Percentiles rank a stretch among this genome's conserved stretches.
phyloP scores from a whole-genome alignment of 2,797 vertebrate genomes.

The Alcedo quadribrachys region DNA sequence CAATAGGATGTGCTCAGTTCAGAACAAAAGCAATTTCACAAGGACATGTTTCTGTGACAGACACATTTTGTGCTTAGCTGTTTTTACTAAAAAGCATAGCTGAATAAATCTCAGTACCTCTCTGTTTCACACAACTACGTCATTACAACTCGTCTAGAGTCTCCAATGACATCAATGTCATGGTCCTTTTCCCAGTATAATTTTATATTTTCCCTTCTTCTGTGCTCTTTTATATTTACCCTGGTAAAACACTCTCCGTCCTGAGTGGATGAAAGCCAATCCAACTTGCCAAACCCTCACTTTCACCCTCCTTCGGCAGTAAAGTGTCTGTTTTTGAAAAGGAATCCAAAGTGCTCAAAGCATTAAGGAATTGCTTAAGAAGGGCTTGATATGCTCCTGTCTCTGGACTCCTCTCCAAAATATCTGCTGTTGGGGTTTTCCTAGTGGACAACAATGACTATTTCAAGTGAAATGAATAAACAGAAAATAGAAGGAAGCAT shows the following conservation, averaged over 20 bases:
- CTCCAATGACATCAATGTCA: not conserved
- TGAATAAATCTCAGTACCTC: not conserved
- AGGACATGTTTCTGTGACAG: not conserved
- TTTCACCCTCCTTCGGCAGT: not conserved
- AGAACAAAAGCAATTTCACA: constrained; percentile 16
- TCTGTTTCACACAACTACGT: not conserved
- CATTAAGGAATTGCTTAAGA: not conserved
- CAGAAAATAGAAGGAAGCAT: not conserved
- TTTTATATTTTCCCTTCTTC: not conserved
- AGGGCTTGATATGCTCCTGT: not conserved
- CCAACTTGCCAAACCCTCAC: not conserved
- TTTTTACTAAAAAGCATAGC: not conserved
- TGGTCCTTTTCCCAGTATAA: not conserved
- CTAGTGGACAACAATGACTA: not conserved
- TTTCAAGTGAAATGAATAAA: not conserved
- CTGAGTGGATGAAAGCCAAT: not conserved
- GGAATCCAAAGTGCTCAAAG: not conserved
- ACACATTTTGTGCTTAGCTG: not conserved
- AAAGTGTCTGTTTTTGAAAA: not conserved
- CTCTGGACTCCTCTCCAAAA: not conserved
- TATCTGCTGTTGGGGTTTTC: not conserved
- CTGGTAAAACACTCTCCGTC: not conserved
- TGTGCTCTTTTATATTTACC: not conserved
- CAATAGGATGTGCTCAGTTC: not conserved
- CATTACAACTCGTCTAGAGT: not conserved